Base-by-base conservation (phyloP, 1,140 invertebrate genomes). In the Campoletis sonorensis region DNA sequence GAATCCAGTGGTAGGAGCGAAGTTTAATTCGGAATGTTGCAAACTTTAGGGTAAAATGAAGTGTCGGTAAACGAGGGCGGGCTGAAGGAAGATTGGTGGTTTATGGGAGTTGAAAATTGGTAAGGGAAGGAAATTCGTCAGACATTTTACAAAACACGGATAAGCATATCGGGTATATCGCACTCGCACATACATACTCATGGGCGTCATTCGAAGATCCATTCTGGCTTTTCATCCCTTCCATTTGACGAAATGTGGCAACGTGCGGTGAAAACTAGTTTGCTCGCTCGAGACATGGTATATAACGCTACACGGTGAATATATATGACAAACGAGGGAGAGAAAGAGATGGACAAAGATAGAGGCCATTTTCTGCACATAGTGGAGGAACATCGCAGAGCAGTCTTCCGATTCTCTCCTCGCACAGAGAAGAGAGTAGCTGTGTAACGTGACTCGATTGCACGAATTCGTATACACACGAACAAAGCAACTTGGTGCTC, bases 401-500 rank as follows among this genome's bases (percentile, higher is more conserved):
- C 33, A 78, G 30, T 33, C 61, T 77, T 33, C 58, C 76, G 58
- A 67, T 78, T 23, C 61, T 78, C 76, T 33, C 30, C 27, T 33
- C 54, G 21, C 76, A 23, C 7, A 54, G 45, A 54, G 27, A 18
- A 78, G 61, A 78, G 58, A 78, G 76, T 61, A 75, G 40, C n/a
- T 45, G 58, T 78, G 76, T 78, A 78, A 78, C 61, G 76, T 78
- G 76, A 78, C 76, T 78, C 76, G 76, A 61, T 78, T 78, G 54
- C 76, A 78, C 37, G 76, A 64, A 30, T 77, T 27, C 73, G 54
- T 67, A 78, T 45, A 40, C 73, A 16, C 54, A 64, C 54, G 8
- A 21, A 45, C 37, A 30, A 51, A 30, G 40, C 4, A 23, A 75
- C 23, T 27, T 27, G 26, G 27, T 75, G 15, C 33, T 18, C 23